These are phyloP conservation scores for Pipistrellus pipistrellus DNA, from an alignment of 2,797 vertebrate species.

Conservation along the genomic window DNA sequence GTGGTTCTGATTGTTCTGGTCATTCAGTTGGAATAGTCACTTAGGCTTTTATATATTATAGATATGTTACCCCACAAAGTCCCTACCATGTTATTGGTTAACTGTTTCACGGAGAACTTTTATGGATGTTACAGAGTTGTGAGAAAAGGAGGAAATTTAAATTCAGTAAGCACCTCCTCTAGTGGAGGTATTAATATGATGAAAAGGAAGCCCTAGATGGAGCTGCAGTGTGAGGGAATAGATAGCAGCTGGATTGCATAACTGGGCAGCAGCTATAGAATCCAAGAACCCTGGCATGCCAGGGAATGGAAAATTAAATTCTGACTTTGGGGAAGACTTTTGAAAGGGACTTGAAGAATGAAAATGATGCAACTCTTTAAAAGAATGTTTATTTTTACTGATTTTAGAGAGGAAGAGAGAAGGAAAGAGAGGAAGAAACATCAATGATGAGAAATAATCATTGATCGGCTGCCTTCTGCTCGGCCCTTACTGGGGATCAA, in stretches of 20 bases:
- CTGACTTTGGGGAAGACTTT: background rate
- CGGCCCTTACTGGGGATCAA: too few relatives aligned
- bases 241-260: background rate
- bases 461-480: too few relatives aligned
- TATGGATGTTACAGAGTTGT: slow-evolving; percentile 1
- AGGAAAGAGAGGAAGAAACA: too few relatives aligned
- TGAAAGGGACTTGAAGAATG: background rate
- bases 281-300: background rate
- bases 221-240: background rate
- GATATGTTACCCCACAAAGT: background rate
- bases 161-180: background rate
- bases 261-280: background rate
- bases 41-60: too few relatives aligned
- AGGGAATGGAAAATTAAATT: slow-evolving; percentile 41
- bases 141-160: background rate
- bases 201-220: background rate
- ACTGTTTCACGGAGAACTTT: background rate
- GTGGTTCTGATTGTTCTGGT: too few relatives aligned
- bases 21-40: too few relatives aligned
- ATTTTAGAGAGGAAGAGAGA: too few relatives aligned
- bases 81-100: background rate
- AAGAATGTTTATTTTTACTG: too few relatives aligned
- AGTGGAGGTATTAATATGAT: background rate
- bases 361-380: background rate
- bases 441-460: too few relatives aligned